Conservation (phyloP, 2,888 invertebrate genomes). For the Drymonia ruficornis region DNA sequence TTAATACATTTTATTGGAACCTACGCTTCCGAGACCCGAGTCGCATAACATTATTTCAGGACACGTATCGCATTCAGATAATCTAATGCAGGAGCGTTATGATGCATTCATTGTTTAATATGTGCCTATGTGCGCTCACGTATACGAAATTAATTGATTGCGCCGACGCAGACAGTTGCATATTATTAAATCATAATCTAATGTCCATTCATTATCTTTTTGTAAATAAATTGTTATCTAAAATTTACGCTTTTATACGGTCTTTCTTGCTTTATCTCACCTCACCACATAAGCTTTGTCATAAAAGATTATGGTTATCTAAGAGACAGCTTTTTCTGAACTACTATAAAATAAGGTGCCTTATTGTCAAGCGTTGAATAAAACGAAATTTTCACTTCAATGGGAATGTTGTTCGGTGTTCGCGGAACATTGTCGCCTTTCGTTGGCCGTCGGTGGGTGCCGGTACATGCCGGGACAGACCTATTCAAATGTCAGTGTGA, state of each 20-base stretch:
- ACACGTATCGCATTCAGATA: conserved; percentile 77
- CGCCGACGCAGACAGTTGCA: conserved; percentile 1
- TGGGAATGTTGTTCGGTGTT: conserved; percentile 75
- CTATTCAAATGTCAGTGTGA: conserved; percentile 83
- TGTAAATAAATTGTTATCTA: no score
- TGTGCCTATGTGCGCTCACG: conserved; percentile 58
- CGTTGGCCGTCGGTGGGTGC: conserved; percentile 77
- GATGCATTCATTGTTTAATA: conserved; percentile 77
- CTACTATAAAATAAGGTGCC: conserved; percentile 63
- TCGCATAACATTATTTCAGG: conserved; percentile 75
- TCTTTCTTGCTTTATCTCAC: neutral
- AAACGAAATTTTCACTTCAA: conserved; percentile 81
- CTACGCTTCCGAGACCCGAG: conserved; percentile 52
- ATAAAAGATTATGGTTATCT: neutral
- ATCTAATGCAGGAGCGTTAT: conserved; percentile 77
- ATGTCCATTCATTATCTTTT: no score
- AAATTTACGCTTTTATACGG: neutral
- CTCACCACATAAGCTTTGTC: no score
- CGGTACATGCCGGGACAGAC: conserved; percentile 81
- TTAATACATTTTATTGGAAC: conserved; percentile 62
- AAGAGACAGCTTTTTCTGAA: conserved; percentile 25
- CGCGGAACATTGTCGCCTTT: conserved; percentile 81
- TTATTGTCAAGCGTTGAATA: conserved; percentile 66
- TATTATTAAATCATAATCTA: neutral
- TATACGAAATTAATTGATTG: conserved; percentile 39